Conservation (phyloP, 2,113 vertebrate genomes). For the Calidris pugnax region DNA sequence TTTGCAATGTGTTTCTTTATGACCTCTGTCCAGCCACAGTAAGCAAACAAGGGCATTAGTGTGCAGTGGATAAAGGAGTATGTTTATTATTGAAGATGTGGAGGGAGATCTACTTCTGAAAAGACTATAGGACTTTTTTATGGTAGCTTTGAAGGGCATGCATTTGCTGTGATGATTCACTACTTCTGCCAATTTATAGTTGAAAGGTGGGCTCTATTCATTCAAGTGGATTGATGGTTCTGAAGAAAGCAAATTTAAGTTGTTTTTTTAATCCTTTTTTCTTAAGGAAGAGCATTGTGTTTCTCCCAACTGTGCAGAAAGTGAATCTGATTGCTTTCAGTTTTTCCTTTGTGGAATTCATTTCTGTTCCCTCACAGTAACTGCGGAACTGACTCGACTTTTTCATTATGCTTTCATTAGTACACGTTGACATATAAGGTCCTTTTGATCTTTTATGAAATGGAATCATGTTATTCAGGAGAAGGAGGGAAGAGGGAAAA, state of each 20-base stretch:
- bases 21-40: background rate
- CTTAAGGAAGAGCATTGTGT: conserved; percentile 5
- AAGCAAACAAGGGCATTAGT: background rate
- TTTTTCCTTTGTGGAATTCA: background rate
- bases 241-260: conserved; percentile 6
- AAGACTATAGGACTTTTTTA: background rate
- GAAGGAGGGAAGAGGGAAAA: background rate
- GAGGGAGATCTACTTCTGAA: background rate
- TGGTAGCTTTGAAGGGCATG: background rate
- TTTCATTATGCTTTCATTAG: background rate
- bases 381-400: background rate
- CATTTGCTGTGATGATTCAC: background rate
- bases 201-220: background rate
- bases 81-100: background rate
- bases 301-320: background rate
- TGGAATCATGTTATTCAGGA: background rate
- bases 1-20: background rate
- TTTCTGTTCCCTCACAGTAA: background rate
- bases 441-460: conserved; percentile 15
- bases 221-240: background rate
- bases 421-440: background rate
- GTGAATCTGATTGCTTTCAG: conserved; percentile 34
- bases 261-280: background rate
- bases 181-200: background rate
- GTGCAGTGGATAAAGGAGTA: background rate